Conservation (phyloP, 2,113 vertebrate species). For the Clarias gariepinus region DNA sequence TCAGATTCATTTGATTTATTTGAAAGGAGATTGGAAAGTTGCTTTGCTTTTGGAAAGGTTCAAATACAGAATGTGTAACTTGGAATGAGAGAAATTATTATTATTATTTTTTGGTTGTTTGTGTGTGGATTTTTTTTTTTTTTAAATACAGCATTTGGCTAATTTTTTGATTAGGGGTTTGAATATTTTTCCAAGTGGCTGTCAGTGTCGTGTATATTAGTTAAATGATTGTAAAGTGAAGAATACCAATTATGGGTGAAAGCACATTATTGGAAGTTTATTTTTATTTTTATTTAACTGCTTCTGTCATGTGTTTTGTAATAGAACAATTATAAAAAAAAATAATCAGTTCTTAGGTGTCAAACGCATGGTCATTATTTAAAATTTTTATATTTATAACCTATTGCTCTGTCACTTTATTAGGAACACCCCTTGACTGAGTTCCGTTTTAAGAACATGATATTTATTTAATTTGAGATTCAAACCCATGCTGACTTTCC, state of each 20-base stretch:
- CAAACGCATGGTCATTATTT: slow-evolving; percentile 43
- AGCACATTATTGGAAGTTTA: slow-evolving; percentile 69
- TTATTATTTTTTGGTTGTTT: neutral
- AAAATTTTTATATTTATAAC: neutral
- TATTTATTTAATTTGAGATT: neutral
- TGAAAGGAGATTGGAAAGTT: neutral
- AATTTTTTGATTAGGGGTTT: neutral
- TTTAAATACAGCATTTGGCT: slow-evolving; percentile 19
- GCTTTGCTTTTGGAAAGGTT: neutral
- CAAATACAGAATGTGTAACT: neutral
- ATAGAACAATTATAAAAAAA: slow-evolving; percentile 60
- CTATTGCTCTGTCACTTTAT: neutral
- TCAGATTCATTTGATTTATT: neutral
- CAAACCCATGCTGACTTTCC: neutral
- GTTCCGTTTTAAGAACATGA: neutral
- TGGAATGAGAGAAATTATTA: neutral
- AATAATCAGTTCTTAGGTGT: slow-evolving; percentile 52
- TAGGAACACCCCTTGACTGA: neutral
- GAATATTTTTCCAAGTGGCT: slow-evolving; percentile 39
- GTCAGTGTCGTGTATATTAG: slow-evolving; percentile 77
- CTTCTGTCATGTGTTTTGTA: slow-evolving; percentile 64
- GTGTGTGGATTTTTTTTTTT: neutral
- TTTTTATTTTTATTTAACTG: slow-evolving; percentile 63
- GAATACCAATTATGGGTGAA: slow-evolving; percentile 70
- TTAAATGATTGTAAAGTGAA: slow-evolving; percentile 75